Evolutionary conservation across 1,140 invertebrate species (phyloP).

Genomic region (Brachionus angularis): DNA sequence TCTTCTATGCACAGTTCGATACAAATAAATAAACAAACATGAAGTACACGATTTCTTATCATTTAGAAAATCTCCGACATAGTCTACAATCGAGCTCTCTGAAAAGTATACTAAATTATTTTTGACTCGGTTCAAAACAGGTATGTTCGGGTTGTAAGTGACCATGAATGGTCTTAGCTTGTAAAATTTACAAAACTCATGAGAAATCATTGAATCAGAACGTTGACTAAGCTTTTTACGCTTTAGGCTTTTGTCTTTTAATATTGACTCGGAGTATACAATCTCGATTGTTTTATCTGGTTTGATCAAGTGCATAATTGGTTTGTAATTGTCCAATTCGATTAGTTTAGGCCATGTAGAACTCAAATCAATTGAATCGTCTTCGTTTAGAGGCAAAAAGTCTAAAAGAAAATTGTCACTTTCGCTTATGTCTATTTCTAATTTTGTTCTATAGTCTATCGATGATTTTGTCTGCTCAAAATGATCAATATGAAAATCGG

Average conservation of each 20-base stretch:
- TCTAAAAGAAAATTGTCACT: conserved; percentile 12
- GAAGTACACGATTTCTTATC: conserved; percentile 15
- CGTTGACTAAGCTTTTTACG: neutral
- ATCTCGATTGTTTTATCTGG: conserved; percentile 2
- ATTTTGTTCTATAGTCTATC: neutral
- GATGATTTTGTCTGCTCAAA: neutral
- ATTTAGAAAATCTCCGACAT: neutral
- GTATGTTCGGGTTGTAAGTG: too few species aligned
- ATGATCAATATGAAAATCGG: neutral
- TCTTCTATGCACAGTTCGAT: conserved; percentile 15
- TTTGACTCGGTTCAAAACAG: neutral
- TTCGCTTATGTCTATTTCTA: conserved; percentile 2
- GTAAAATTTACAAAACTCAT: conserved; percentile 35
- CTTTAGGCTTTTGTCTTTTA: conserved; percentile 6
- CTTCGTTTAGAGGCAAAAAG: neutral
- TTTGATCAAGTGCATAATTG: conserved; percentile 16
- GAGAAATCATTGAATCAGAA: neutral
- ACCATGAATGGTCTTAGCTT: conserved; percentile 37
- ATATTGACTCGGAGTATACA: neutral
- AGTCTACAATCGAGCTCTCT: neutral
- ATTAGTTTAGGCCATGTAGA: neutral
- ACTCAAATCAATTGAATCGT: neutral
- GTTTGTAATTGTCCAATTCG: conserved; percentile 31
- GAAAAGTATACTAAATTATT: conserved; percentile 18
- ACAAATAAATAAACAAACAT: conserved; percentile 32